A percentile compares a stretch with the other conserved stretches of the same genome.
phyloP scores from a whole-genome alignment of 2,113 vertebrate genomes.

The Willisornis vidua region DNA sequence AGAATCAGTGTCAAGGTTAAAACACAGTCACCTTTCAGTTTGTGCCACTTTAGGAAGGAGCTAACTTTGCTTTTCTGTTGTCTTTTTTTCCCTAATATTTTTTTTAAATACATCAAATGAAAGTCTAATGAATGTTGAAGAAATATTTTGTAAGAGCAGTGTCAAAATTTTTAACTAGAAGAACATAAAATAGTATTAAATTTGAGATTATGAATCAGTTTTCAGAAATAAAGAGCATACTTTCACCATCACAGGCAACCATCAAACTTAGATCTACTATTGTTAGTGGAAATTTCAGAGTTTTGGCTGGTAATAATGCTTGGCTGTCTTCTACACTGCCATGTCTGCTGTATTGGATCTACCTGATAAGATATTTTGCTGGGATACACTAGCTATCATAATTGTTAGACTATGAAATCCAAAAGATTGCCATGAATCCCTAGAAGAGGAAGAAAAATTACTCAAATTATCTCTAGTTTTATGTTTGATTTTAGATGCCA shows the following conservation, averaged over 20 bases:
- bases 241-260: neutral
- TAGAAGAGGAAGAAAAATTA: neutral
- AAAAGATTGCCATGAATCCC: neutral
- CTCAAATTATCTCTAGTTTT: neutral
- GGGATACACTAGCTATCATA: neutral
- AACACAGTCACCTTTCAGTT: neutral
- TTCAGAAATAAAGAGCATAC: neutral
- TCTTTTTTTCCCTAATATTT: neutral
- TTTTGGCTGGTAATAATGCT: neutral
- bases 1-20: neutral
- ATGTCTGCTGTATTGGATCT: neutral
- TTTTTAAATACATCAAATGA: neutral
- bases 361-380: neutral
- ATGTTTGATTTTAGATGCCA: neutral
- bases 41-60: neutral
- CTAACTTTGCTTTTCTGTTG: neutral
- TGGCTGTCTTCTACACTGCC: neutral
- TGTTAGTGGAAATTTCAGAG: neutral
- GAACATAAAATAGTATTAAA: neutral
- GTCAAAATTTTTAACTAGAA: neutral
- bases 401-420: neutral
- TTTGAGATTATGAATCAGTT: neutral
- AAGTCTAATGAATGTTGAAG: neutral
- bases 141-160: neutral
- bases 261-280: neutral